A percentile compares a stretch with the other conserved stretches of the same genome.
Evolutionary conservation across 2,113 vertebrate species (phyloP).

Genomic region (Tringa solitaria): DNA sequence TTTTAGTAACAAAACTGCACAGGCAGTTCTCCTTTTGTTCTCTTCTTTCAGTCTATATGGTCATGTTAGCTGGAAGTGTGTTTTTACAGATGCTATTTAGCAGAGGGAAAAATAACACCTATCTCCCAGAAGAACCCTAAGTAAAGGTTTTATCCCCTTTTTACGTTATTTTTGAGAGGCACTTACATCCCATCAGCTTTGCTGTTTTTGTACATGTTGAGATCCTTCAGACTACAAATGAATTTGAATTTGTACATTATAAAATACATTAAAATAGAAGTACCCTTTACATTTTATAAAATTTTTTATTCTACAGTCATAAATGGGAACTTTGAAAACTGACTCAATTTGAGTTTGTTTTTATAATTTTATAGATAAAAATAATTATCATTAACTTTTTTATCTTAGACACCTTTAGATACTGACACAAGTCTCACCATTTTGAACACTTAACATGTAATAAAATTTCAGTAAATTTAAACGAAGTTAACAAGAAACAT

Average conservation of each 20-base stretch:
- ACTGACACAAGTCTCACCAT: not conserved
- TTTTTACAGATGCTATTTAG: slow-evolving; percentile 31
- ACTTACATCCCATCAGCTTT: slow-evolving; percentile 9
- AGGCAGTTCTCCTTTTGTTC: not conserved
- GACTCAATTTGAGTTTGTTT: not conserved
- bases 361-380: not conserved
- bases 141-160: not conserved
- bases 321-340: not conserved
- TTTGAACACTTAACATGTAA: not conserved
- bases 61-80: not conserved
- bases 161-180: slow-evolving; percentile 1
- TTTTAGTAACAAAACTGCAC: not conserved
- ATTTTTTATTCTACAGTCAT: not conserved
- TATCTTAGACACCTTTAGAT: not conserved
- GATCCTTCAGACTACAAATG: slow-evolving; percentile 5
- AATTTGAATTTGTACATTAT: not conserved
- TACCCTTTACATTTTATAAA: not conserved
- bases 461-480: not conserved
- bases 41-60: not conserved
- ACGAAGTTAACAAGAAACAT: not conserved
- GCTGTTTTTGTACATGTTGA: not conserved
- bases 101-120: not conserved
- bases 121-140: slow-evolving; percentile 14
- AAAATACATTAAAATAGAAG: not conserved
- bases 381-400: not conserved